Conservation (phyloP, 2,797 vertebrate genomes). For the Pangasius mekongensis region DNA sequence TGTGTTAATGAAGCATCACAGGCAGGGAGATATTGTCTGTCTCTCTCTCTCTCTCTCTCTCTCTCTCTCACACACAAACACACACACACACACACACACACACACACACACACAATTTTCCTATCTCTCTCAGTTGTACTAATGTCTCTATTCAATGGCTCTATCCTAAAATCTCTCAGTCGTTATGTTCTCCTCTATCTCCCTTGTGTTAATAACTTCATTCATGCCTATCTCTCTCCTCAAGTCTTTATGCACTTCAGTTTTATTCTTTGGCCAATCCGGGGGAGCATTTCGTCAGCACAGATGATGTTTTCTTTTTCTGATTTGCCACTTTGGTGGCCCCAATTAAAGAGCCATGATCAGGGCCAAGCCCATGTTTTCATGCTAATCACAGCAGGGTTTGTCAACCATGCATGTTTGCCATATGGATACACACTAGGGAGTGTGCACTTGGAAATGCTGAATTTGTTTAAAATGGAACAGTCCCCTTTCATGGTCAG, state of each 20-base stretch:
- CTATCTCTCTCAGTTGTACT: neutral
- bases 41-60: neutral
- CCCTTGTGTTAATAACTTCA: slow-evolving; percentile 27
- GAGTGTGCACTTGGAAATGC: slow-evolving; percentile 3
- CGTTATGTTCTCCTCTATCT: slow-evolving; percentile 28
- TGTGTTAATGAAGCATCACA: slow-evolving; percentile 58
- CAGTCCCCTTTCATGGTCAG: neutral
- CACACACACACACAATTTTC: slow-evolving; percentile 25
- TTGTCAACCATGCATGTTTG: slow-evolving; percentile 22
- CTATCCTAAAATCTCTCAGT: slow-evolving; percentile 17
- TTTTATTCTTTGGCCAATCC: slow-evolving; percentile 33
- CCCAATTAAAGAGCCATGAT: slow-evolving; percentile 42
- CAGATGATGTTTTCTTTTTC: slow-evolving; percentile 31
- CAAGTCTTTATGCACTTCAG: slow-evolving; percentile 12
- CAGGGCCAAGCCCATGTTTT: neutral
- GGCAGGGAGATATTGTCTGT: slow-evolving; percentile 33
- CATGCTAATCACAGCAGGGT: slow-evolving; percentile 38
- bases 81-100: slow-evolving; percentile 11
- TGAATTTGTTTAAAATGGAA: slow-evolving; percentile 22
- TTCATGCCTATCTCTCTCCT: slow-evolving; percentile 16
- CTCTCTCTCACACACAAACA: slow-evolving; percentile 15
- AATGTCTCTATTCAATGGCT: slow-evolving; percentile 25
- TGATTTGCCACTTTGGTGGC: slow-evolving; percentile 17
- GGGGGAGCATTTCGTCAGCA: slow-evolving; percentile 14
- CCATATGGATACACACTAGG: slow-evolving; percentile 45